Base-by-base conservation (phyloP, 2,797 vertebrate species). In the Okamejei kenojei region DNA sequence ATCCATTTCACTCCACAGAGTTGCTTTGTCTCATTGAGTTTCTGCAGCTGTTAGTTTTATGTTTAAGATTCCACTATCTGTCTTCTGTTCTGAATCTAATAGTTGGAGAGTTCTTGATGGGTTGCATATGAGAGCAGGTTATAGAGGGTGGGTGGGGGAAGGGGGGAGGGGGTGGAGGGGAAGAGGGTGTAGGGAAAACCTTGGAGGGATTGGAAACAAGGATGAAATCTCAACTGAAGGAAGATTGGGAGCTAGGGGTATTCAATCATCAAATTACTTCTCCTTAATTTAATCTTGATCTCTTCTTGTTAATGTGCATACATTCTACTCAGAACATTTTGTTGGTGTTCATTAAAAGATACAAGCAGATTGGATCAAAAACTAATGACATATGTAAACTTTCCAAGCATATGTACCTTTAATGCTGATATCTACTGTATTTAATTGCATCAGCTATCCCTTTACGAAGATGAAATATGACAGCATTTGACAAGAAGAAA, bases 401-500 rank as follows among this genome's bases (percentile, higher is more conserved):
- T 91, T 91, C 35, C 35, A 91, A 91, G 38, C 35, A 45, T 73
- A 74, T 74, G 65, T 68, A 45, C 35, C 71, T 26, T 74, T 38
- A 91, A 38, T 91, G 73, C 38, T 35, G 10, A 23, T 90, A 90
- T 93, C 84, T 54, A 6, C 45, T 54, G 5, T 94, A 93, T 71
- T 93, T 91, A 94, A 91, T 90, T 13, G 93, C 81, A 74, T 93
- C 93, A 32, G 94, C 94, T 95, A 94, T 95, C 94, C 94, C 94
- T 94, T 95, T 94, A 94, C 80, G 94, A 54, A 54, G 45, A 54
- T 54, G 45, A 54, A 54, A 54, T 54, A 95, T 96, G 96, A 97
- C 96, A 96, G 96, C 96, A 96, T 96, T 95, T 96, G 96, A 96
- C 96, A 97, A 94, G 93, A 88, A 73, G 95, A 95, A 96, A 95